A percentile compares a stretch with the other conserved stretches of the same genome.
These are phyloP conservation scores for Hirtodrosophila cameraria DNA, from an alignment of 2,888 invertebrate genomes.

Conservation along the genomic window DNA sequence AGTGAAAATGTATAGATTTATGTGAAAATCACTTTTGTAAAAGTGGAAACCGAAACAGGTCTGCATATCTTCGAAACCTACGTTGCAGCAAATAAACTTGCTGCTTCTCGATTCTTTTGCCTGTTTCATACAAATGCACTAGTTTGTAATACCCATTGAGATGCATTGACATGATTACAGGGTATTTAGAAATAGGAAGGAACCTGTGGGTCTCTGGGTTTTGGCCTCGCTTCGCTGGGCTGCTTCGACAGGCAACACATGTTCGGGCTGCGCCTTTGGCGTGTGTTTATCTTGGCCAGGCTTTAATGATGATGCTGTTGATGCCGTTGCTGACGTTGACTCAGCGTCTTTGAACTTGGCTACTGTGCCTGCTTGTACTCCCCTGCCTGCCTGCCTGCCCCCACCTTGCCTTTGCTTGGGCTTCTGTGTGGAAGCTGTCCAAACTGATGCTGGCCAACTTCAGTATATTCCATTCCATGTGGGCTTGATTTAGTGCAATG, in stretches of 20 bases:
- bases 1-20: no score
- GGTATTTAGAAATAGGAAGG: slow-evolving; percentile 33
- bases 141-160: no score
- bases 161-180: slow-evolving; percentile 1
- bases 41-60: no score
- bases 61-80: no score
- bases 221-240: slow-evolving; percentile 32
- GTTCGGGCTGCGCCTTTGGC: slow-evolving; percentile 68
- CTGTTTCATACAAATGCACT: no score
- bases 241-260: slow-evolving; percentile 72
- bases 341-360: slow-evolving; percentile 41
- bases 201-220: slow-evolving; percentile 45
- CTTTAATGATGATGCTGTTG: slow-evolving; percentile 65
- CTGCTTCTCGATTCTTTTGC: no score
- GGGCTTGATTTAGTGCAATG: slow-evolving; percentile 72
- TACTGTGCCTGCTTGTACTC: slow-evolving; percentile 18
- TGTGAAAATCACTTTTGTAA: no score
- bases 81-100: background rate
- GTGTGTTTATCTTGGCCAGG: slow-evolving; percentile 70
- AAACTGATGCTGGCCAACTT: slow-evolving; percentile 53
- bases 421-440: slow-evolving; percentile 71
- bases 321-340: slow-evolving; percentile 51
- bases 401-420: slow-evolving; percentile 13
- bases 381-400: background rate
- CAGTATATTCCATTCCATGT: slow-evolving; percentile 47